Percentiles rank a stretch among this genome's conserved stretches.
Conservation (phyloP, 2,797 vertebrate genomes). For the Hydrophis major region DNA sequence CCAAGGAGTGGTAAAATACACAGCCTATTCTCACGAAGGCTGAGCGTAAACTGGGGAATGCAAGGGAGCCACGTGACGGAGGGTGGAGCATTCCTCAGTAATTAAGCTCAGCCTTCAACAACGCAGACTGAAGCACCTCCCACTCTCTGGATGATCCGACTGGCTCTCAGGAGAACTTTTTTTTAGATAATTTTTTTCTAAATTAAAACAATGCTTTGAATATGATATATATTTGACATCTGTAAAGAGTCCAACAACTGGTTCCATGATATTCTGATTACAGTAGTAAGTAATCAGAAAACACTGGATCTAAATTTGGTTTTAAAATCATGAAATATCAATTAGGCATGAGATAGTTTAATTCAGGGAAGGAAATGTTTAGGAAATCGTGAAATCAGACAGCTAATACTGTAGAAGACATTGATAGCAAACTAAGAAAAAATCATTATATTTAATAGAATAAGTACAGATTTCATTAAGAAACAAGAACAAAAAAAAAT, state of each 20-base stretch:
- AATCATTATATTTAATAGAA: background rate
- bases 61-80: too few relatives aligned
- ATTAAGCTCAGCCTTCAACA: too few relatives aligned
- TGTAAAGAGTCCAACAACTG: background rate
- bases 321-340: background rate
- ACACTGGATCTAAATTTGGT: background rate
- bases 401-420: background rate
- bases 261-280: background rate
- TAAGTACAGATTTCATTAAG: background rate
- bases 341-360: background rate
- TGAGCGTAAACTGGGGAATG: too few relatives aligned
- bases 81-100: too few relatives aligned
- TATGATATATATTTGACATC: background rate
- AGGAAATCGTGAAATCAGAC: background rate
- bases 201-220: background rate
- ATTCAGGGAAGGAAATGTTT: background rate
- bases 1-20: too few relatives aligned
- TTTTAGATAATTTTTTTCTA: background rate
- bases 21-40: too few relatives aligned
- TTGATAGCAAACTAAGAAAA: background rate
- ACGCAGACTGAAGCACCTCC: too few relatives aligned
- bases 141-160: too few relatives aligned
- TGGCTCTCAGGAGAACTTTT: background rate
- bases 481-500: background rate
- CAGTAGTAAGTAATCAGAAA: background rate